Conservation (phyloP, 1,140 invertebrate species). For the Lepidurus arcticus region DNA sequence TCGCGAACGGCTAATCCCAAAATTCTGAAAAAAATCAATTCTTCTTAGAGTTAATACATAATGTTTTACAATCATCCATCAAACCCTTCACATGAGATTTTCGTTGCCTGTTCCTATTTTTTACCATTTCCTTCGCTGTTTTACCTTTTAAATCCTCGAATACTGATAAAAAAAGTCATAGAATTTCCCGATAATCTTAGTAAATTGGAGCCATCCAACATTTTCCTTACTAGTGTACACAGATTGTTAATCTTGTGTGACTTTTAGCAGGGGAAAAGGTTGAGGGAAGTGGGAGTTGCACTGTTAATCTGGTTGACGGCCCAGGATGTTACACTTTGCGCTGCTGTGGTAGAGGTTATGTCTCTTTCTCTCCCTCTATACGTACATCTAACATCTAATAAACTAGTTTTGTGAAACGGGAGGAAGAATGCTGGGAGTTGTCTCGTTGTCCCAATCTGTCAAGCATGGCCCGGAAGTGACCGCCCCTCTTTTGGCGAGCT, state of each 20-base stretch:
- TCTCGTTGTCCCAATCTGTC: slow-evolving; percentile 21
- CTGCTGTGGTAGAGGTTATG: background rate
- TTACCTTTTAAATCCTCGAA: background rate
- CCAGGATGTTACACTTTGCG: background rate
- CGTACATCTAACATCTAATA: background rate
- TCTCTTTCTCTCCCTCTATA: too few species aligned
- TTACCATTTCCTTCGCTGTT: background rate
- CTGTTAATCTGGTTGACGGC: background rate
- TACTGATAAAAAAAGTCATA: background rate
- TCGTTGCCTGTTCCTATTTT: too few species aligned
- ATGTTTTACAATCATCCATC: too few species aligned
- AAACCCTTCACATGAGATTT: too few species aligned
- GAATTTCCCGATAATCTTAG: too few species aligned
- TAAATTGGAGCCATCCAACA: too few species aligned
- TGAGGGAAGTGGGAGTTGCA: slow-evolving; percentile 12
- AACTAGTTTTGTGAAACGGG: background rate
- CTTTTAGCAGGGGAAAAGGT: background rate
- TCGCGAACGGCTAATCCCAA: too few species aligned
- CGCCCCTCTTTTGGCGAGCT: slow-evolving; percentile 13
- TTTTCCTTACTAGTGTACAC: too few species aligned
- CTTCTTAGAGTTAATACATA: too few species aligned
- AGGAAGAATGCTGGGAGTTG: slow-evolving; percentile 15
- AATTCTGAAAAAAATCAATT: too few species aligned
- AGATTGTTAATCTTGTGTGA: background rate
- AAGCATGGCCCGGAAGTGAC: slow-evolving; percentile 16